Base-by-base conservation (phyloP, 2,888 invertebrate species). In the Himalopsyche kuldschensis region DNA sequence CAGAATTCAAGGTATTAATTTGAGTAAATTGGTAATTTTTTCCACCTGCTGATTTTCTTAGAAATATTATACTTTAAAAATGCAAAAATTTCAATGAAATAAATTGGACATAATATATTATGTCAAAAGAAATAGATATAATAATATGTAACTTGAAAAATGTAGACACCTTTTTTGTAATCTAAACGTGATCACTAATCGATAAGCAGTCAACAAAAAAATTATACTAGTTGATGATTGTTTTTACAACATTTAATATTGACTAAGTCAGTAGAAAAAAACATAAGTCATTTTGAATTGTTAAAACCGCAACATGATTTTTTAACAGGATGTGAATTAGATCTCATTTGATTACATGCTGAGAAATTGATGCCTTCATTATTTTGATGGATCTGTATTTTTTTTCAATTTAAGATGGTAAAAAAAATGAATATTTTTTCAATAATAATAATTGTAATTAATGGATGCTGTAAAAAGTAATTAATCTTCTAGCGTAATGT, bases 321-420 rank as follows among this genome's bases (percentile, higher is more conserved):
- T 55, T 55, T 55, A 78, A 78, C 82, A 82, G 82, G 78, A 78
- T 75, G 30, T 75, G 75, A 75, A 75, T 32, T 75, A 75, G 75
- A 75, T 75, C 55, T n/a, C 24, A 55, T 30, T 6, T 78, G 41
- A 41, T 75, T 75, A 8, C 82, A 82, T 24, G 82, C 82, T 82
- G 82, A 35, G 79, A 79, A 46, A 75, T 82, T 79, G 76, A 82
- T 82, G 75, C 47, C 41, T 63, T 46, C 75, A 75, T 82, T 82
- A 82, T 82, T 69, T 47, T 78, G 82, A 82, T 79, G n/a, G 79
- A 82, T 82, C 8, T 35, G 24, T 15, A 41, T 17, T 20, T 27
- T 77, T 55, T 63, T 82, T 31, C 27, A 69, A 47, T 82, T 46
- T 20, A 10, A 55, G 55, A 55, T 55, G 20, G n/a, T 6, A 55